Evolutionary conservation across 2,888 invertebrate species (phyloP).

Genomic region (Sinodicranocentrus sp.): DNA sequence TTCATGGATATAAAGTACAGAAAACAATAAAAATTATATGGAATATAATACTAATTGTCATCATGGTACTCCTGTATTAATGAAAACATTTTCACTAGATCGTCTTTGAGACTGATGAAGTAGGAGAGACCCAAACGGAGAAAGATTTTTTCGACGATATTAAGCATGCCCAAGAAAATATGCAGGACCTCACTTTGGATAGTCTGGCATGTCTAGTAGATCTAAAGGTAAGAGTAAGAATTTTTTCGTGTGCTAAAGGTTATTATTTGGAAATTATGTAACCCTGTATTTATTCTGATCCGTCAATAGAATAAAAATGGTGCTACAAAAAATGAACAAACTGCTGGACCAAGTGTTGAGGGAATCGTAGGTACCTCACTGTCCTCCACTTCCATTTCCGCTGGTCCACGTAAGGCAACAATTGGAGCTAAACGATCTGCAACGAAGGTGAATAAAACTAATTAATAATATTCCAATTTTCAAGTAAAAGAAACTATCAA

Average conservation of each 20-base stretch:
- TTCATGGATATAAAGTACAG: slow-evolving; percentile 90
- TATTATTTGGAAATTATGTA: too few relatives aligned
- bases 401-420: slow-evolving; percentile 82
- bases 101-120: slow-evolving; percentile 77
- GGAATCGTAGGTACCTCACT: slow-evolving; percentile 77
- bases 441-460: slow-evolving; percentile 85
- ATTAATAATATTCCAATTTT: too few relatives aligned
- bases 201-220: slow-evolving; percentile 72
- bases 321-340: slow-evolving; percentile 57
- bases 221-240: slow-evolving; percentile 71
- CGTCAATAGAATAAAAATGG: slow-evolving; percentile 65
- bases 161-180: slow-evolving; percentile 63
- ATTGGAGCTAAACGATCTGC: slow-evolving; percentile 86
- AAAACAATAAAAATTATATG: neutral
- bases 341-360: slow-evolving; percentile 80
- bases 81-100: slow-evolving; percentile 47
- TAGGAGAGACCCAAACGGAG: slow-evolving; percentile 82
- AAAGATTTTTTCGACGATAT: slow-evolving; percentile 95
- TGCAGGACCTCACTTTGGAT: slow-evolving; percentile 72
- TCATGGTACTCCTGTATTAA: neutral
- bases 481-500: too few relatives aligned
- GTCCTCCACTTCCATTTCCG: slow-evolving; percentile 77
- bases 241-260: too few relatives aligned
- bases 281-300: neutral
- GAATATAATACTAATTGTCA: slow-evolving; percentile 9